These are phyloP conservation scores for Steatornis caripensis DNA, from an alignment of 2,113 vertebrate genomes.

Conservation along the genomic window DNA sequence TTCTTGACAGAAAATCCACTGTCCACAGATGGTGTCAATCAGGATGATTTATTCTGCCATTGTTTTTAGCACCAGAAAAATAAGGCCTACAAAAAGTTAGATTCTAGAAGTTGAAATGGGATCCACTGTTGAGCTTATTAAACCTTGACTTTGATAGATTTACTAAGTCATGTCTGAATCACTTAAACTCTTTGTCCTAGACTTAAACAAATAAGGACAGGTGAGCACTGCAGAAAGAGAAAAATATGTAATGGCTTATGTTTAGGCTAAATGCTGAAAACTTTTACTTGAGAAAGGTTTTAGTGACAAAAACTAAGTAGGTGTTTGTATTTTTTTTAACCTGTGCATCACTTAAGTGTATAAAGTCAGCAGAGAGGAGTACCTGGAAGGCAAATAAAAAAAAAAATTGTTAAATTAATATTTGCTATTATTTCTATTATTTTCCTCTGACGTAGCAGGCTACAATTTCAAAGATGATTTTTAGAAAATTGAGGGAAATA, in stretches of 20 bases:
- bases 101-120: neutral
- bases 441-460: neutral
- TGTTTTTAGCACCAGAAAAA: neutral
- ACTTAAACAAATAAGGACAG: neutral
- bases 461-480: constrained; percentile 32
- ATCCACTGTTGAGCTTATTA: neutral
- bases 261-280: neutral
- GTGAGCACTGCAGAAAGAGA: neutral
- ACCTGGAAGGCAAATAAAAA: neutral
- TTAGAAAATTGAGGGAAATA: neutral
- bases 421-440: constrained; percentile 26
- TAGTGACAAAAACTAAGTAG: neutral
- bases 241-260: neutral
- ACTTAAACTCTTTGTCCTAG: neutral
- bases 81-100: neutral
- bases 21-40: neutral
- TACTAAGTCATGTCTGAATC: neutral
- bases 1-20: neutral
- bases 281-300: neutral
- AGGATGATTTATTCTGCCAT: neutral
- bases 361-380: neutral
- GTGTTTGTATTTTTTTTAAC: neutral
- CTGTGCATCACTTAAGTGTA: neutral
- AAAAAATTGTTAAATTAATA: constrained; percentile 1
- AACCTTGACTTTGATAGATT: neutral